Conservation (phyloP, 2,113 vertebrate genomes). For the Prietella phreatophila region DNA sequence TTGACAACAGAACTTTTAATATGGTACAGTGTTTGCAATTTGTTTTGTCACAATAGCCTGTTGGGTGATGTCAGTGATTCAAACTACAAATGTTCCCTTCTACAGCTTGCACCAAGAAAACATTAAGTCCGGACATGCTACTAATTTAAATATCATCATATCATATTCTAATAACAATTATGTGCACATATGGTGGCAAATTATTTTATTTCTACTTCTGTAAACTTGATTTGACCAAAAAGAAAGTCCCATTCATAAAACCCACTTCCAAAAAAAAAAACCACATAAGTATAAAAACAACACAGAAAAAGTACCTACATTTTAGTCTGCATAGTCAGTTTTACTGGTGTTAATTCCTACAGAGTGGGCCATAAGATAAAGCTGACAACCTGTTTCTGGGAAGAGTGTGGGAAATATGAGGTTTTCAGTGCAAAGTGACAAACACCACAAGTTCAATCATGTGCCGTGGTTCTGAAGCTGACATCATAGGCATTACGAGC, state of each 20-base stretch:
- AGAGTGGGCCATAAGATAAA: neutral
- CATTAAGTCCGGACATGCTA: neutral
- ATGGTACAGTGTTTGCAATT: neutral
- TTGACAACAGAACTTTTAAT: neutral
- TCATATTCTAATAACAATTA: neutral
- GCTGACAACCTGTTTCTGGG: neutral
- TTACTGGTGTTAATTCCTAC: neutral
- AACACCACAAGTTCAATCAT: slow-evolving; percentile 31
- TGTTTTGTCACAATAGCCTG: neutral
- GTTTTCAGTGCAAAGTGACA: neutral
- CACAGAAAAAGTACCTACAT: neutral
- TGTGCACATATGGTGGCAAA: neutral
- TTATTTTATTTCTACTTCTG: neutral
- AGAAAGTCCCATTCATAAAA: neutral
- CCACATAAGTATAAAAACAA: neutral
- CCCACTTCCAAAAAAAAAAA: neutral
- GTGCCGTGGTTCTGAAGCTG: neutral
- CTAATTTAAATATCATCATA: neutral
- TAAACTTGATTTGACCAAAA: neutral
- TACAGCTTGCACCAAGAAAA: neutral
- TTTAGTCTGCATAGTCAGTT: neutral
- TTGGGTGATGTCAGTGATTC: neutral
- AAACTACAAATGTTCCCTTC: neutral
- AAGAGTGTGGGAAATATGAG: neutral
- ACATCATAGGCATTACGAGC: neutral